These are phyloP conservation scores for Lycodopsis pacificus DNA, from an alignment of 2,797 vertebrate species.

Conservation along the genomic window DNA sequence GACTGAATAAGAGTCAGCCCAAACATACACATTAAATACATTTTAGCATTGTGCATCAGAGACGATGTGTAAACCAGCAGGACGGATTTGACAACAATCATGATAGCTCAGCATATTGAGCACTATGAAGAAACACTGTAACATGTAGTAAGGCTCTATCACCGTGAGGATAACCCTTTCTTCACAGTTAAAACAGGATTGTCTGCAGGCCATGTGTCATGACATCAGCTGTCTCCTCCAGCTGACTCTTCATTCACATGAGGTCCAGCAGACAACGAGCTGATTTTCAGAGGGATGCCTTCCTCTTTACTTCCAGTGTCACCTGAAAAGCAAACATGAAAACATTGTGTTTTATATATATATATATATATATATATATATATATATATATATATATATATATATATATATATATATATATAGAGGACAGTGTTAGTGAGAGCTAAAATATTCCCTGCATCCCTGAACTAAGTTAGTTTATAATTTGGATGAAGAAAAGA, in stretches of 20 bases:
- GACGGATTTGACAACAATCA: neutral
- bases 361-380: too few relatives aligned
- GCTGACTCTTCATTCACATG: conserved; percentile 27
- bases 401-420: too few relatives aligned
- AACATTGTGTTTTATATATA: neutral
- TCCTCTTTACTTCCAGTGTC: conserved; percentile 69
- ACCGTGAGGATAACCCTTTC: neutral
- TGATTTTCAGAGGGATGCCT: conserved; percentile 77
- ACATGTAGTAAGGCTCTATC: conserved; percentile 16
- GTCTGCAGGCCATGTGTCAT: conserved; percentile 25
- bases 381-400: too few relatives aligned
- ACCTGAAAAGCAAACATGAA: conserved; percentile 58
- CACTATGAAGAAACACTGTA: conserved; percentile 21
- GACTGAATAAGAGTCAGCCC: neutral
- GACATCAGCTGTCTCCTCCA: conserved; percentile 46
- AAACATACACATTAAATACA: conserved; percentile 6
- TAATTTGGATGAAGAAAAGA: neutral
- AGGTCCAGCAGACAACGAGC: conserved; percentile 29
- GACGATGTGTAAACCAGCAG: conserved; percentile 6
- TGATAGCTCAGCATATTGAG: conserved; percentile 19
- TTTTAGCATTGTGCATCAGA: conserved; percentile 5
- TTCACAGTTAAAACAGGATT: conserved; percentile 34
- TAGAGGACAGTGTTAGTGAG: neutral
- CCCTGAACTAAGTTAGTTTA: neutral
- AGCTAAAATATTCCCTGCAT: neutral